These are phyloP conservation scores for Phalloptychus januarius DNA, from an alignment of 2,797 vertebrate genomes.

Conservation along the genomic window DNA sequence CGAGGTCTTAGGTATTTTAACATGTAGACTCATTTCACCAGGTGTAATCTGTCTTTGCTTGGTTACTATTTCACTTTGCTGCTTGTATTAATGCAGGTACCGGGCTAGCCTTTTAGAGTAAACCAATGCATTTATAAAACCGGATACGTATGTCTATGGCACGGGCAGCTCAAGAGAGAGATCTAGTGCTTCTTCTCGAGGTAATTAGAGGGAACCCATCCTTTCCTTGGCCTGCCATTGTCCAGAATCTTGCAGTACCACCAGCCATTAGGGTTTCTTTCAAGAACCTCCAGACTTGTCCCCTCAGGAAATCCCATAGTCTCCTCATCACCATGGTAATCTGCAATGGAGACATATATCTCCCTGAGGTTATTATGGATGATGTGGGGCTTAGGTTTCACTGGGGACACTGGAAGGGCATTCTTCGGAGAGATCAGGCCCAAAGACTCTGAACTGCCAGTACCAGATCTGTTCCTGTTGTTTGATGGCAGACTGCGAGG, in stretches of 20 bases:
- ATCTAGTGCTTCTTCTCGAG: constrained; percentile 96
- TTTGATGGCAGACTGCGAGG: constrained; percentile 64
- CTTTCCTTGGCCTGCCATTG: constrained; percentile 92
- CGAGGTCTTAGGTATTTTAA: constrained; percentile 39
- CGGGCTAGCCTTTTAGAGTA: constrained; percentile 59
- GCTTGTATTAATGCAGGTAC: constrained; percentile 65
- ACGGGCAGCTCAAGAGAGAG: constrained; percentile 50
- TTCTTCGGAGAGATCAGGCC: constrained; percentile 83
- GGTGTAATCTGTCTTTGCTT: constrained; percentile 47
- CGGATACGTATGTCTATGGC: constrained; percentile 63
- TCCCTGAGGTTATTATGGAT: constrained; percentile 97
- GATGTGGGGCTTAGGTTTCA: constrained; percentile 95
- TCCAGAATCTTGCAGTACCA: constrained; percentile 99
- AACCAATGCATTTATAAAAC: constrained; percentile 65
- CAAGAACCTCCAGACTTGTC: constrained; percentile 96
- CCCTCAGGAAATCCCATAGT: constrained; percentile 99
- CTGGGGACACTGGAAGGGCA: constrained; percentile 89
- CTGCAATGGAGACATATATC: constrained; percentile 94
- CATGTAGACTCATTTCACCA: constrained; percentile 45
- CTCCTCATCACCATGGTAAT: constrained; percentile 98
- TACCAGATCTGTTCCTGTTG: constrained; percentile 71
- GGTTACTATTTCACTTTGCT: constrained; percentile 54
- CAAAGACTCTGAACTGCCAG: constrained; percentile 77
- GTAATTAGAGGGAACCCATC: constrained; percentile 99
- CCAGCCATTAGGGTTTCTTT: constrained; percentile 98